Evolutionary conservation across 1,140 invertebrate species (phyloP).

Genomic region (Palaemon carinicauda): DNA sequence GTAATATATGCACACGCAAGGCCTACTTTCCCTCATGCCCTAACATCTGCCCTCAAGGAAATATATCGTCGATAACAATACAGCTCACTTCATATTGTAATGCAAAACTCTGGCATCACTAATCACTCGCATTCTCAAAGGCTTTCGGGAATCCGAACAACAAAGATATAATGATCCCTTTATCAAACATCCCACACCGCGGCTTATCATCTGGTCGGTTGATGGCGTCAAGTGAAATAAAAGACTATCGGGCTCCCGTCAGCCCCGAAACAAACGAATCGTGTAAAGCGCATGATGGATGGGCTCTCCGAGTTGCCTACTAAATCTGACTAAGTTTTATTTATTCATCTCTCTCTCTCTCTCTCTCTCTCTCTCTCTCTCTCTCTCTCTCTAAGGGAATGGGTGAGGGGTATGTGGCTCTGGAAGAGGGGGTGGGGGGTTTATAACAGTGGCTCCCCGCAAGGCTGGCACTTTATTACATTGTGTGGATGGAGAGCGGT

Average conservation of each 20-base stretch:
- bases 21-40: background rate
- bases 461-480: background rate
- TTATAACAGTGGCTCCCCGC: too few relatives aligned
- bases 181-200: background rate
- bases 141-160: background rate
- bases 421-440: too few relatives aligned
- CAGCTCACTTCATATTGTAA: too few relatives aligned
- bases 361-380: too few relatives aligned
- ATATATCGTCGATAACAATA: too few relatives aligned
- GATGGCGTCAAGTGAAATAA: constrained; percentile 6
- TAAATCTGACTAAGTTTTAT: background rate
- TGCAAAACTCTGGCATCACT: too few relatives aligned
- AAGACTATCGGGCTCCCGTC: background rate
- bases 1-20: background rate
- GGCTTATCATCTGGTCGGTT: background rate
- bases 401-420: too few relatives aligned
- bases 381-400: too few relatives aligned
- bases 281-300: constrained; percentile 1
- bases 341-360: background rate
- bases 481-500: background rate
- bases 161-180: background rate
- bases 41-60: background rate
- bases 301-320: background rate
- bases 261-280: background rate
- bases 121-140: too few relatives aligned